These are phyloP conservation scores for Conus canariensis DNA, from an alignment of 2,888 invertebrate genomes.

Conservation along the genomic window DNA sequence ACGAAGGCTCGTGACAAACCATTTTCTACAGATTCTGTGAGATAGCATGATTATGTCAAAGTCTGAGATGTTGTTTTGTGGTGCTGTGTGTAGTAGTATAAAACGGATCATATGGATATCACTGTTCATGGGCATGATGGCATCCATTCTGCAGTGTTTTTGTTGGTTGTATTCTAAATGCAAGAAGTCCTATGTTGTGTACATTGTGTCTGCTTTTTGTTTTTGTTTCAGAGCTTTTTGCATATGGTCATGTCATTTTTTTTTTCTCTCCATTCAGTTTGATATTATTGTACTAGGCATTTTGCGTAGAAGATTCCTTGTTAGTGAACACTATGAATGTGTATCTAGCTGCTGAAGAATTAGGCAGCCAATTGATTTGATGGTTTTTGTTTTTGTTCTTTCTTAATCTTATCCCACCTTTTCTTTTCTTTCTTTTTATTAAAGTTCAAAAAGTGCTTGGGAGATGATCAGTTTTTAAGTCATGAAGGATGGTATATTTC, in stretches of 20 bases:
- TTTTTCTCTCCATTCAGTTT: not conserved
- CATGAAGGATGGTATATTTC: too few relatives aligned
- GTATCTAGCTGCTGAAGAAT: slow-evolving; percentile 16
- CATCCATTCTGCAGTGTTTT: too few relatives aligned
- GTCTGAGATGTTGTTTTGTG: too few relatives aligned
- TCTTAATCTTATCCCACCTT: not conserved
- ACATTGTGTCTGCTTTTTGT: not conserved
- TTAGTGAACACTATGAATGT: not conserved
- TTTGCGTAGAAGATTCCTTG: not conserved
- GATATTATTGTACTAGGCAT: not conserved
- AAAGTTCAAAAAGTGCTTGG: not conserved
- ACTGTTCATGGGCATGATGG: too few relatives aligned
- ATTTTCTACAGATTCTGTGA: too few relatives aligned
- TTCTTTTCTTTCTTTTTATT: not conserved
- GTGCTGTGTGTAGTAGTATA: too few relatives aligned
- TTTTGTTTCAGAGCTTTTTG: not conserved
- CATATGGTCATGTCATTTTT: not conserved
- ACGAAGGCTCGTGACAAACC: too few relatives aligned
- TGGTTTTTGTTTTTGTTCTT: not conserved
- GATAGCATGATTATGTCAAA: too few relatives aligned
- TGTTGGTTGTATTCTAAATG: too few relatives aligned
- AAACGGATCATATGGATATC: too few relatives aligned
- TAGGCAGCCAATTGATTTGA: not conserved
- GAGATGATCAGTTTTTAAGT: not conserved
- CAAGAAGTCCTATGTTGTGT: not conserved